phyloP scores from a whole-genome alignment of 2,797 vertebrate species.

The Hoplostethus atlanticus region DNA sequence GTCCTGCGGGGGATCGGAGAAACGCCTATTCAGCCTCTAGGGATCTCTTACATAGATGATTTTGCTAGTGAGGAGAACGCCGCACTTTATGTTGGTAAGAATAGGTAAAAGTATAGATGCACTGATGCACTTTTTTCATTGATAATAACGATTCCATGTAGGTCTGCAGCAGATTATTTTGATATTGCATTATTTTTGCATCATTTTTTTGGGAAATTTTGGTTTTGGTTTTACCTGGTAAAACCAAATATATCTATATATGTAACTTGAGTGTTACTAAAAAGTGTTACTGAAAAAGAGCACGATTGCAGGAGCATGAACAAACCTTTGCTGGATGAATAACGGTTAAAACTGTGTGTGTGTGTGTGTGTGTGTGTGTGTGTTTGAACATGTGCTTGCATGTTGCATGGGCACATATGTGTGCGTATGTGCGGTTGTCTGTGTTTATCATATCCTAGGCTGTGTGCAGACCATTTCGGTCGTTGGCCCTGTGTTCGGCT shows the following conservation, averaged over 20 bases:
- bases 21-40: conserved; percentile 82
- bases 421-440: conserved; percentile 16
- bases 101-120: background rate
- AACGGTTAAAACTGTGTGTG: background rate
- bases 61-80: conserved; percentile 83
- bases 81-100: conserved; percentile 84
- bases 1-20: conserved; percentile 83
- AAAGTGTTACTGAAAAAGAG: too few species aligned
- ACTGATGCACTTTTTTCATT: background rate
- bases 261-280: too few species aligned
- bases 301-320: too few species aligned
- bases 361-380: conserved; percentile 10
- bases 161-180: background rate
- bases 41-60: conserved; percentile 85
- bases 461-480: conserved; percentile 88
- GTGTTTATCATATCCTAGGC: conserved; percentile 75
- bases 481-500: conserved; percentile 90
- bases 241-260: too few species aligned
- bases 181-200: too few species aligned
- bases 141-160: background rate
- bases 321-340: too few species aligned
- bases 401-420: background rate
- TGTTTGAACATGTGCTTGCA: background rate
- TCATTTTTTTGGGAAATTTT: too few species aligned
- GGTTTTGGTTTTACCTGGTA: too few species aligned